Evolutionary conservation across 2,888 invertebrate species (phyloP).

Genomic region (Eupeodes latifasciatus): DNA sequence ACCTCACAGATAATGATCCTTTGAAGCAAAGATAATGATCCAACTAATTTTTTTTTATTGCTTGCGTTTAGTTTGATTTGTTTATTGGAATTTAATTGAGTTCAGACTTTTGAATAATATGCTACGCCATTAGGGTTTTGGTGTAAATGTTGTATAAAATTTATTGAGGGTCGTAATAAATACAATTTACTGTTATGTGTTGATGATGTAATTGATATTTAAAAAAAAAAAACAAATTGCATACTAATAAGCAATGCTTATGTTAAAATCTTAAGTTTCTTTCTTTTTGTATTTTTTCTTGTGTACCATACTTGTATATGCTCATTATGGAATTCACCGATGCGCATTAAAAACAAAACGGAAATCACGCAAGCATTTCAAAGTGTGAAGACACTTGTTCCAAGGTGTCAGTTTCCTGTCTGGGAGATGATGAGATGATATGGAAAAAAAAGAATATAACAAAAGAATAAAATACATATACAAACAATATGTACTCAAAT

Average conservation of each 20-base stretch:
- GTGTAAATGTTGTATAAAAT: conserved; percentile 10
- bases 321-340: conserved; percentile 48
- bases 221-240: background rate
- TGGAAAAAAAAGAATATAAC: background rate
- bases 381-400: conserved; percentile 72
- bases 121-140: background rate
- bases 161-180: conserved; percentile 26
- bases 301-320: background rate
- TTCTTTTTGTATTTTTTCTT: background rate
- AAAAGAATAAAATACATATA: conserved; percentile 10
- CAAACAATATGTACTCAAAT: background rate
- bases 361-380: conserved; percentile 65
- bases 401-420: conserved; percentile 64
- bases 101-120: conserved; percentile 44
- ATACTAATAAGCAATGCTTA: conserved; percentile 55
- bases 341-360: conserved; percentile 57
- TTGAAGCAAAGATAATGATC: conserved; percentile 3
- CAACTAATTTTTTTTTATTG: background rate
- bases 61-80: conserved; percentile 38
- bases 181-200: conserved; percentile 33
- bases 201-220: conserved; percentile 28
- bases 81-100: conserved; percentile 69
- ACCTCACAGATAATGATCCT: background rate
- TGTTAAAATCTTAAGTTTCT: conserved; percentile 50
- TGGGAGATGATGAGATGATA: background rate